These are phyloP conservation scores for Spialia ferax DNA, from an alignment of 2,888 invertebrate genomes.

Conservation along the genomic window DNA sequence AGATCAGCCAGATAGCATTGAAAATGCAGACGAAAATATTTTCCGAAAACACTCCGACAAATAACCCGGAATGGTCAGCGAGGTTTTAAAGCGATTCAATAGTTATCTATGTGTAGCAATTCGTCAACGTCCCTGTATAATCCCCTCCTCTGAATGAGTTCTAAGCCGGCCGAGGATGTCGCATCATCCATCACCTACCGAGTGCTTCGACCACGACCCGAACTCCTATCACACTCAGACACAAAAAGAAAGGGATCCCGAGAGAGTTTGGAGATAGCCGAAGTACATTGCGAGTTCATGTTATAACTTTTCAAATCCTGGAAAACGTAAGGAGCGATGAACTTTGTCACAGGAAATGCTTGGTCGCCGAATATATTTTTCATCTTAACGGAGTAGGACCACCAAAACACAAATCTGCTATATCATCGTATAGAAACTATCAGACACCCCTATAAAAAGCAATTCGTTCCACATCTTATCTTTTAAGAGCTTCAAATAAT, in stretches of 20 bases:
- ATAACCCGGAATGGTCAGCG: conserved; percentile 41
- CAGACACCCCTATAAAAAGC: conserved; percentile 38
- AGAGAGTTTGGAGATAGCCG: not conserved
- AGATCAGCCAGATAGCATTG: conserved; percentile 32
- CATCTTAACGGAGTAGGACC: not conserved
- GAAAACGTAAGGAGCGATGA: conserved; percentile 12
- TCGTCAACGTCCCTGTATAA: conserved; percentile 83
- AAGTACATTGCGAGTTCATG: conserved; percentile 11
- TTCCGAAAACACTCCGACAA: conserved; percentile 40
- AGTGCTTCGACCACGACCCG: conserved; percentile 58
- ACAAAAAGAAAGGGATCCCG: not conserved
- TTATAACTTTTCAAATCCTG: not conserved
- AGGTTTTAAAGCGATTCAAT: conserved; percentile 80
- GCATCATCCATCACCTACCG: conserved; percentile 76
- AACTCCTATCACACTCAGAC: conserved; percentile 45
- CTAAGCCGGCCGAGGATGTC: conserved; percentile 76
- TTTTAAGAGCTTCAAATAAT: conserved; percentile 40
- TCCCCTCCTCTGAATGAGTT: conserved; percentile 78
- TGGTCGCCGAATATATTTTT: not conserved
- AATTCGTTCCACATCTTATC: conserved; percentile 40
- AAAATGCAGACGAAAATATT: conserved; percentile 37
- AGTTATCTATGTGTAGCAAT: conserved; percentile 78
- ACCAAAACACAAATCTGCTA: conserved; percentile 37
- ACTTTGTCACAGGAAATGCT: not conserved
- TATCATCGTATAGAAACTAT: conserved; percentile 41